Base-by-base conservation (phyloP, 2,113 vertebrate species). In the Elaphurus davidianus region DNA sequence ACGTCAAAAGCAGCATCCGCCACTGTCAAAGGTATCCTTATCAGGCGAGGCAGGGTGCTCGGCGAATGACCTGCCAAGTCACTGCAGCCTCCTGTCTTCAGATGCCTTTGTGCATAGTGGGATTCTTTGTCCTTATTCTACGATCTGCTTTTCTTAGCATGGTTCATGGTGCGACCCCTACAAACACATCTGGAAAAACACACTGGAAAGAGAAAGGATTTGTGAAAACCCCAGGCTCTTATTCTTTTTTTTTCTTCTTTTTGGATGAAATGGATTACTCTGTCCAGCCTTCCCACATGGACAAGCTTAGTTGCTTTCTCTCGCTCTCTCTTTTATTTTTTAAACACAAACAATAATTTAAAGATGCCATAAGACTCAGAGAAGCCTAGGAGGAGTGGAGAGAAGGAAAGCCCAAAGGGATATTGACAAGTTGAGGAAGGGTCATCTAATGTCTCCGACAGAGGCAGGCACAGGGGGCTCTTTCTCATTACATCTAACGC, bases 1-100 rank as follows among this genome's bases (percentile, higher is more conserved):
- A 98, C 97, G 96, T 98, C 98, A 45, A 67, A 94, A 45, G 98
- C 98, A 97, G 99, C 98, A 98, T 98, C 99, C 99, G 99, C 98
- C 7, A 28, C 99, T 96, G 99, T 99, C 99, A 99, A 99, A 98
- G 97, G 96, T 90, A 98, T 91, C 98, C 99, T 99, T 99, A 99
- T 99, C 99, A 98, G 98, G 97, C 96, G 67, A 96, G 97, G 98
- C 98, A 99, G 99, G 99, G 99, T 52, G 99, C 98, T 67, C 79
- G 91, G 19, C 96, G 90, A 97, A 97, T 98, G 99, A 99, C 99
- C 99, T 99, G 99, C 98, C 98, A 99, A 99, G 98, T 97, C 97
- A 95, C 98, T 82, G 60, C 95, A 57, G 97, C 98, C 97, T 95
- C 96, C 97, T 87, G 89, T 98, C 98, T 98, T 98, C 97, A 97